Evolutionary conservation across 2,888 invertebrate genomes (phyloP), one percentile per base, ranked within the genome.

Genomic region (Microctonus hyperodae): DNA sequence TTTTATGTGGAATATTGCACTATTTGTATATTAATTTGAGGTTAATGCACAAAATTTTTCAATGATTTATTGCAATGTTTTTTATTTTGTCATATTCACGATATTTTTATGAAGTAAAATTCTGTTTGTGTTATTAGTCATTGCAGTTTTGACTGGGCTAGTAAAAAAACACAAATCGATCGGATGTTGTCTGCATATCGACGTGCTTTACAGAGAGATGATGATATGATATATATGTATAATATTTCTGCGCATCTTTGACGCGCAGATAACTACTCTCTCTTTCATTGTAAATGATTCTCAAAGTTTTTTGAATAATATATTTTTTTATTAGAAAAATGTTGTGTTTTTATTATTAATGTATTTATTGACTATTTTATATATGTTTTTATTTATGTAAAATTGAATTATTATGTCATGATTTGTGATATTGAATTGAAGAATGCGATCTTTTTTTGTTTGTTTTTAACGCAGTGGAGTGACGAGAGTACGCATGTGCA

Each of bases 111-210:
- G 4, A 1, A 11, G 13, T 44, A 28, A 5, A 28, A 28, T 5
- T 5, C 7, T 3, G 3, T 5, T 28, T 28, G 7, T 28, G 4
- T 7, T 37, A 35, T 20, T 11, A 57, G 23, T 22, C 57, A 22
- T 20, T 33, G 22, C 22, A 23, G 51, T 57, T 35, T 35, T 20
- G 22, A 35, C 22, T 33, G 57, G n/a, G n/a, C 22, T 33, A 5
- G 51, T 53, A 53, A 64, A 65, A 59, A 65, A 65, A 65, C 37
- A 51, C 51, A 28, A 37, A 59, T 65, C 65, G 65, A 65, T 65
- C 65, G 65, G 65, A 65, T 28, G 65, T 59, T 59, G 65, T 51
- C 51, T 37, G 58, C 40, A 58, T 65, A 65, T 51, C 53, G 31
- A 37, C 50, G 50, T 64, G 35, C 11, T 25, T 11, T 23, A 23